Conservation (phyloP, 2,888 invertebrate species). For the Clanis bilineata region DNA sequence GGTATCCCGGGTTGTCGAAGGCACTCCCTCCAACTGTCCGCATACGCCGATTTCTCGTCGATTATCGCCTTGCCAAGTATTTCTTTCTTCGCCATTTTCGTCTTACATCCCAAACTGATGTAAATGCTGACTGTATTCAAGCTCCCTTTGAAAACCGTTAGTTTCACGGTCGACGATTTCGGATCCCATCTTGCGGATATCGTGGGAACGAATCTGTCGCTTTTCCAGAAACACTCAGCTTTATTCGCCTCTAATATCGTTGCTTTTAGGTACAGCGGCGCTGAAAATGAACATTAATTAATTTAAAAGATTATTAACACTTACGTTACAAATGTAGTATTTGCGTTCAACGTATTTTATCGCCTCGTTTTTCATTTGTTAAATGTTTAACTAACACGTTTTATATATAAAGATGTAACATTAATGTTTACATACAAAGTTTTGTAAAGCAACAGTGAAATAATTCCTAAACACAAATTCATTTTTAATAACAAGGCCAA, state of each 20-base stretch:
- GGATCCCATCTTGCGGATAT: conserved; percentile 89
- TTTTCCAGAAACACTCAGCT: conserved; percentile 85
- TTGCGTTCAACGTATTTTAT: background rate
- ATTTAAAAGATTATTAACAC: background rate
- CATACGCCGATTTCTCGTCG: conserved; percentile 81
- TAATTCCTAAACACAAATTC: background rate
- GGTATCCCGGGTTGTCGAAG: conserved; percentile 78
- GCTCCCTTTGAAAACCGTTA: conserved; percentile 84
- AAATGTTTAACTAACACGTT: background rate
- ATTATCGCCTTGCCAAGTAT: conserved; percentile 85
- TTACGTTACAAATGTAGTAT: background rate
- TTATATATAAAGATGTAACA: too few species aligned
- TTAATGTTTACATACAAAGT: too few species aligned
- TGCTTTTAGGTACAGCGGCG: conserved; percentile 89
- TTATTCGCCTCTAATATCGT: conserved; percentile 87
- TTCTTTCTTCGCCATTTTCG: conserved; percentile 86
- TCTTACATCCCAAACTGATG: conserved; percentile 85
- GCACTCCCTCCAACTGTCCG: conserved; percentile 85
- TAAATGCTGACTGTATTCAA: conserved; percentile 85
- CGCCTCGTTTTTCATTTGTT: background rate
- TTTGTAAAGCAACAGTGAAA: too few species aligned
- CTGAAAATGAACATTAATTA: conserved; percentile 58
- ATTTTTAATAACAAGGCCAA: background rate
- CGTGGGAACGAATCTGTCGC: conserved; percentile 87
- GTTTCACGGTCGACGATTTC: conserved; percentile 83